A percentile compares a stretch with the other conserved stretches of the same genome.
Evolutionary conservation across 2,113 vertebrate genomes (phyloP).

Genomic region (Oncorhynchus keta): DNA sequence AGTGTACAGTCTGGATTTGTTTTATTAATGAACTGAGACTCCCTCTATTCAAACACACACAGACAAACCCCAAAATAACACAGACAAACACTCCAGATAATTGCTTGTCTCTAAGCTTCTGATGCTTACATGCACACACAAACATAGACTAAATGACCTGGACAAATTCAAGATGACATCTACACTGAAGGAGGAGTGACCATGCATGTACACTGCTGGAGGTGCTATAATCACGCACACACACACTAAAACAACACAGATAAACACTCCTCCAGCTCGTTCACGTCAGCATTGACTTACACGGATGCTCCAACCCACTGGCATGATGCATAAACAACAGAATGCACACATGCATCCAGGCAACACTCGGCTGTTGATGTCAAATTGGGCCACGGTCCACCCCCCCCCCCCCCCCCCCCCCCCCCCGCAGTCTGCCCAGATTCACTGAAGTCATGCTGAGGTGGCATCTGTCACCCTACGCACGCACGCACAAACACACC

Average conservation of each 20-base stretch:
- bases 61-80: conserved; percentile 3
- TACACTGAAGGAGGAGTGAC: not conserved
- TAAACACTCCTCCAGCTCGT: not conserved
- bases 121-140: not conserved
- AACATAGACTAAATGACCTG: conserved; percentile 1
- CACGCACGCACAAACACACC: conserved; percentile 9
- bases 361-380: conserved; percentile 31
- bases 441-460: conserved; percentile 55
- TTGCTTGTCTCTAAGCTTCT: not conserved
- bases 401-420: not conserved
- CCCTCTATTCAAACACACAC: conserved; percentile 1
- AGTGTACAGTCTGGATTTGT: not conserved
- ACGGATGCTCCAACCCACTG: conserved; percentile 10
- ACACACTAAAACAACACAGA: not conserved
- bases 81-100: not conserved
- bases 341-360: conserved; percentile 7
- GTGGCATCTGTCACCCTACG: conserved; percentile 49
- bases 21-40: not conserved
- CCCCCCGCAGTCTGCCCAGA: conserved; percentile 22
- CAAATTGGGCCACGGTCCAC: conserved; percentile 22
- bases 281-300: conserved; percentile 13
- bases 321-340: too few species aligned
- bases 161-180: conserved; percentile 12
- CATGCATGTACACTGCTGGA: not conserved
- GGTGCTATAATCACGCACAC: not conserved